Conservation (phyloP, 2,113 vertebrate species). For the Hypanus sabinus region DNA sequence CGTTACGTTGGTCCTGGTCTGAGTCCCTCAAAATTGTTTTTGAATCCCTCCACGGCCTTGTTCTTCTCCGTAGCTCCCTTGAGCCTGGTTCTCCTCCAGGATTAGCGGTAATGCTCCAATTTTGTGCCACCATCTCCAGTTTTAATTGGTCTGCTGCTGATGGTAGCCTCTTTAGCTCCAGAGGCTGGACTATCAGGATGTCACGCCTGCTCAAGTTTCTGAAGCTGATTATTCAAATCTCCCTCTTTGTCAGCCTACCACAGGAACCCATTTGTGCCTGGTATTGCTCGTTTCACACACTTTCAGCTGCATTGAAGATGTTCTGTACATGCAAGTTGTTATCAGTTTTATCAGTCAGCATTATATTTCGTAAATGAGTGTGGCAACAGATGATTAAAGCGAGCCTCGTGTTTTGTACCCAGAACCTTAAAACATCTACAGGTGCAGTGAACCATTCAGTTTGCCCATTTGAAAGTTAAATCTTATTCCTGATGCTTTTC, state of each 20-base stretch:
- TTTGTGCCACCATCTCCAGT: background rate
- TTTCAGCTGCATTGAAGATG: background rate
- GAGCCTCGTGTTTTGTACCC: background rate
- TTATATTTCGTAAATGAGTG: too few relatives aligned
- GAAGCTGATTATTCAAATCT: background rate
- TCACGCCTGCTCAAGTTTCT: background rate
- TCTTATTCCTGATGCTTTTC: background rate
- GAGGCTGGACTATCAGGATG: too few relatives aligned
- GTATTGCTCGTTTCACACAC: background rate
- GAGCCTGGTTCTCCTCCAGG: background rate
- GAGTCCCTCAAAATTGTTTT: too few relatives aligned
- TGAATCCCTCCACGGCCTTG: background rate
- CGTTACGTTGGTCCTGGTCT: background rate
- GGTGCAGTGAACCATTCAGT: background rate
- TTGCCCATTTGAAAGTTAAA: background rate
- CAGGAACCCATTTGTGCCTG: background rate
- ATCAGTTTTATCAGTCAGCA: background rate
- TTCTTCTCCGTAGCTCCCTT: background rate
- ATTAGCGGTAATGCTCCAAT: background rate
- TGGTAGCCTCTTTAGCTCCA: background rate
- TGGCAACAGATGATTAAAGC: background rate
- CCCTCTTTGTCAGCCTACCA: background rate
- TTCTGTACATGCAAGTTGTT: background rate
- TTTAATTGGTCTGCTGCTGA: background rate
- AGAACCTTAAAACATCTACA: background rate